A percentile compares a stretch with the other conserved stretches of the same genome.
Evolutionary conservation across 1,140 invertebrate species (phyloP).

Genomic region (Cotesia chilonis): DNA sequence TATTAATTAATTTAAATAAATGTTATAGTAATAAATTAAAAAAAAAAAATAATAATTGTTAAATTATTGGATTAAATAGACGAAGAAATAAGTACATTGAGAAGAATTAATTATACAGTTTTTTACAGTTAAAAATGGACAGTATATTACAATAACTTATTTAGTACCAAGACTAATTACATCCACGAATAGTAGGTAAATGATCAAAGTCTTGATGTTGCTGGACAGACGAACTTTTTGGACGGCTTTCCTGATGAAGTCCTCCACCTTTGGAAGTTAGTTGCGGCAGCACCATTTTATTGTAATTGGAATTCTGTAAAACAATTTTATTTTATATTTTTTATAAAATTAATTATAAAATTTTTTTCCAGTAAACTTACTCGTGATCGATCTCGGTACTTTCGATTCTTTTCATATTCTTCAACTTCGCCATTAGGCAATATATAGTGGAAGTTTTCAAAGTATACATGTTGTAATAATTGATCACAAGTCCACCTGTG

Average conservation of each 20-base stretch:
- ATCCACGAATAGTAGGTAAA: constrained; percentile 75
- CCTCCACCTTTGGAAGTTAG: constrained; percentile 64
- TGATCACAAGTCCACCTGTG: constrained; percentile 91
- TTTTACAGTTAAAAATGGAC: constrained; percentile 4
- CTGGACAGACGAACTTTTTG: constrained; percentile 62
- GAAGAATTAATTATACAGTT: too few relatives aligned
- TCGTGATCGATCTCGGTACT: constrained; percentile 69
- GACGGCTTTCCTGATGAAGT: constrained; percentile 59
- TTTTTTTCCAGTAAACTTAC: constrained; percentile 56
- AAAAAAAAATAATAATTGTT: too few relatives aligned
- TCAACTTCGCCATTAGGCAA: constrained; percentile 76
- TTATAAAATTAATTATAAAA: constrained; percentile 26
- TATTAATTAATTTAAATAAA: too few relatives aligned
- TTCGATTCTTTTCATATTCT: constrained; percentile 74
- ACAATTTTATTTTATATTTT: constrained; percentile 29
- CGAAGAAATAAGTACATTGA: too few relatives aligned
- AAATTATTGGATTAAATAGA: too few relatives aligned
- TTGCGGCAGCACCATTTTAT: constrained; percentile 71
- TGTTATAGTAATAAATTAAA: too few relatives aligned
- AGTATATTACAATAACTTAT: constrained; percentile 21
- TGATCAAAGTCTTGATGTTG: constrained; percentile 71
- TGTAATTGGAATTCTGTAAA: constrained; percentile 68
- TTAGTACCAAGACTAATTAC: constrained; percentile 47
- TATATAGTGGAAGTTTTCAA: constrained; percentile 82
- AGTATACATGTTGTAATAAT: constrained; percentile 88